Evolutionary conservation across 1,140 invertebrate species (phyloP).

Genomic region (Lordiphosa collinella): DNA sequence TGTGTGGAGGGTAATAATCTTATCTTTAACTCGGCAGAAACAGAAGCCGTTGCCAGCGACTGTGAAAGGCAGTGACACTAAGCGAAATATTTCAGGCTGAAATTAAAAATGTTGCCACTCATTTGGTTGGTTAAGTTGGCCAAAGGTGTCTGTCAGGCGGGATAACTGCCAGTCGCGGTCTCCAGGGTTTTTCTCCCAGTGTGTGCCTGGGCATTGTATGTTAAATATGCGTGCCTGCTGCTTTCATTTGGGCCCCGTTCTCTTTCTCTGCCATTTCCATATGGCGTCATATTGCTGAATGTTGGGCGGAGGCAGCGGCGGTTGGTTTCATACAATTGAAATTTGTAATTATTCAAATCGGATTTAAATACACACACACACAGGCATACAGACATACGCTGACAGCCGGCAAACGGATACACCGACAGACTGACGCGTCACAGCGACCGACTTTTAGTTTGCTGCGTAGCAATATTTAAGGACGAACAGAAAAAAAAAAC

Average conservation of each 20-base stretch:
- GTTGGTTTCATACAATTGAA: slow-evolving; percentile 72
- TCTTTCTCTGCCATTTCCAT: slow-evolving; percentile 61
- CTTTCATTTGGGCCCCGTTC: not conserved
- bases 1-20: slow-evolving; percentile 62
- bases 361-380: slow-evolving; percentile 67
- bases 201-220: slow-evolving; percentile 37
- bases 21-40: slow-evolving; percentile 75
- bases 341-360: slow-evolving; percentile 78
- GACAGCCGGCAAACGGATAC: slow-evolving; percentile 26
- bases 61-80: slow-evolving; percentile 47
- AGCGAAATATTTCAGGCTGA: slow-evolving; percentile 1
- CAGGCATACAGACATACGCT: slow-evolving; percentile 4
- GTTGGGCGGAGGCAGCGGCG: slow-evolving; percentile 24
- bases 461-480: slow-evolving; percentile 21
- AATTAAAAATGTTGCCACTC: not conserved
- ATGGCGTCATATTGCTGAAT: slow-evolving; percentile 69
- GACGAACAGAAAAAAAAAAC: slow-evolving; percentile 15
- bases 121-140: not conserved
- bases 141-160: not conserved
- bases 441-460: slow-evolving; percentile 5
- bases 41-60: slow-evolving; percentile 68
- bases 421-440: too few relatives aligned
- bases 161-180: too few relatives aligned
- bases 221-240: slow-evolving; percentile 47
- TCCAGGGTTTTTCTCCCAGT: slow-evolving; percentile 2